These are phyloP conservation scores for Solen grandis DNA, from an alignment of 1,140 invertebrate species.

Conservation along the genomic window DNA sequence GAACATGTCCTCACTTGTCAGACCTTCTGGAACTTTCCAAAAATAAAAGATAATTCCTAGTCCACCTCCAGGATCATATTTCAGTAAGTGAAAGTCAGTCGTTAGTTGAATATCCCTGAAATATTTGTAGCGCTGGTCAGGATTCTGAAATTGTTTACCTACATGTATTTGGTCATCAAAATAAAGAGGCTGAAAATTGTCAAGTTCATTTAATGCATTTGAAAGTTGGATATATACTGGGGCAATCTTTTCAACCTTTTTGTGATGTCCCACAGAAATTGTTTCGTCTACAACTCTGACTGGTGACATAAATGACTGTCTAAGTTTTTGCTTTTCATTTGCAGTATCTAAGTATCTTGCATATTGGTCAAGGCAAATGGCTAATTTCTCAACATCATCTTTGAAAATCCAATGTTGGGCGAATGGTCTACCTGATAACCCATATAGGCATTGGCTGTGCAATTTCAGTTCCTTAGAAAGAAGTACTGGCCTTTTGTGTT, in stretches of 20 bases:
- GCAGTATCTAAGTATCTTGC: background rate
- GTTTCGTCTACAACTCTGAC: background rate
- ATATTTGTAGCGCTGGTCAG: background rate
- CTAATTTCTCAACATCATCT: background rate
- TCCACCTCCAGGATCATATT: conserved; percentile 1
- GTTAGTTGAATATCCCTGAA: background rate
- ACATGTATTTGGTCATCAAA: conserved; percentile 2
- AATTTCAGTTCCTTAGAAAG: background rate
- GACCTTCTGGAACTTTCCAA: conserved; percentile 1
- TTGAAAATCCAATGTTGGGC: background rate
- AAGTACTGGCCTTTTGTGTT: background rate
- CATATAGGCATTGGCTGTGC: background rate
- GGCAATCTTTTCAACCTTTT: background rate
- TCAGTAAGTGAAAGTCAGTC: background rate
- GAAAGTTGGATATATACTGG: background rate
- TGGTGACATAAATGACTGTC: background rate
- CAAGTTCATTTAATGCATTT: background rate
- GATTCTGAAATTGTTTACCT: background rate
- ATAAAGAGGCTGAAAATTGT: background rate
- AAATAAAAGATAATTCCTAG: background rate
- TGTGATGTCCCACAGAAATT: background rate
- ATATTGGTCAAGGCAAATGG: background rate
- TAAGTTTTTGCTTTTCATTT: background rate
- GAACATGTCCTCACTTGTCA: background rate
- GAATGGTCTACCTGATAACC: background rate